Base-by-base conservation (phyloP, 2,888 invertebrate species). In the Brassicogethes aeneus region DNA sequence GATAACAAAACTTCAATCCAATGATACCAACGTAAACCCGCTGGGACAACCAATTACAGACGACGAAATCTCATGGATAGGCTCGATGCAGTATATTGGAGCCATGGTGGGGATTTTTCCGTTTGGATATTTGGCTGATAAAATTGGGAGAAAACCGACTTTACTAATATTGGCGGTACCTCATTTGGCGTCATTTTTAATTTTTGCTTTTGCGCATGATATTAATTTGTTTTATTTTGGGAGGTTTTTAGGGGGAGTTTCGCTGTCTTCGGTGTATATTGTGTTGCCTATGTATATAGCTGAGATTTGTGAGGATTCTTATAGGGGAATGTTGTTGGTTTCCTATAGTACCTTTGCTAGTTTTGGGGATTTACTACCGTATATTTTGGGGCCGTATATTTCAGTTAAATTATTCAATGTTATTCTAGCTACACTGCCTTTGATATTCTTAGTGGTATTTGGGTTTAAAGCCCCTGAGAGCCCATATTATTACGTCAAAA, bases 211-310 rank as follows among this genome's bases (percentile, higher is more conserved):
- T 35, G 43, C 47, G 1, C 42, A 41, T 17, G 23, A 40, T 12
- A 46, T 56, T 16, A 17, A 42, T n/a, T 48, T 44, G 40, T 54
- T 44, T 39, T 79, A 74, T 66, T 72, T 63, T 8, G 79, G 75
- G 39, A 70, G 72, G 39, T 71, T 73, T 52, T 68, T 71, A 45
- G 77, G 75, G 64, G 85, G 85, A 32, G 56, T 82, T 0, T 78
- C 76, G 1, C 73, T 80, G 0, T 81, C 83, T 0, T 77, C 81
- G 56, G 69, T 79, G 13, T 84, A 82, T 67, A 79, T 82, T 0
- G 76, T 81, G 1, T 77, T 80, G 1, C 88, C 91, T 0, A 84
- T 89, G 76, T 92, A 90, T 66, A 78, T 89, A 43, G 85, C 86
- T 31, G 91, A 92, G 66, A 85, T 88, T 29, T 77, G 89, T 3